Conservation (phyloP, 2,797 vertebrate species). For the Siniperca undulata region DNA sequence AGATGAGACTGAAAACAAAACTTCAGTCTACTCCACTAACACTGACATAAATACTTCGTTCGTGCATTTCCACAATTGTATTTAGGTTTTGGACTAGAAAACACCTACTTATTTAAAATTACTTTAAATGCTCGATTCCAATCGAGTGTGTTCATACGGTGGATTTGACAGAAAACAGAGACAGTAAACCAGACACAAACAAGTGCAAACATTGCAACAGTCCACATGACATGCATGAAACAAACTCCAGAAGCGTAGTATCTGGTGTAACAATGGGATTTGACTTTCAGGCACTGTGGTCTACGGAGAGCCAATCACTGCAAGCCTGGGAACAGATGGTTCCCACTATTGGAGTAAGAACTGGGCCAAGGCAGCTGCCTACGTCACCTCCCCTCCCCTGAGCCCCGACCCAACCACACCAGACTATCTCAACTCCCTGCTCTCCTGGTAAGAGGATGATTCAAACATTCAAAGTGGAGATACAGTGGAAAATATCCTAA, state of each 20-base stretch:
- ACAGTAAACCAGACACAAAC: not conserved
- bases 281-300: slow-evolving; percentile 92
- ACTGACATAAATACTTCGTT: not conserved
- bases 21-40: not conserved
- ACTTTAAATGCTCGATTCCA: not conserved
- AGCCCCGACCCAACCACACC: slow-evolving; percentile 97
- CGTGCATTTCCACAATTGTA: slow-evolving; percentile 1
- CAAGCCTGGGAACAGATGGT: slow-evolving; percentile 96
- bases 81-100: slow-evolving; percentile 1
- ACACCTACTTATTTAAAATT: not conserved
- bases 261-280: slow-evolving; percentile 5
- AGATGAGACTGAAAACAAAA: slow-evolving; percentile 11
- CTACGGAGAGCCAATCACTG: slow-evolving; percentile 96
- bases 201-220: not conserved
- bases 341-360: slow-evolving; percentile 99
- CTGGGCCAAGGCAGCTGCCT: slow-evolving; percentile 98
- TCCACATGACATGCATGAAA: not conserved
- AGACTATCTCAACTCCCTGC: slow-evolving; percentile 97
- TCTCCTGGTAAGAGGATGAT: slow-evolving; percentile 89
- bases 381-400: slow-evolving; percentile 95
- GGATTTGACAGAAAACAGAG: not conserved
- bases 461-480: not conserved
- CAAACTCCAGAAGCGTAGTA: not conserved
- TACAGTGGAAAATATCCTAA: accelerated
- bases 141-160: not conserved